Evolutionary conservation across 1,140 invertebrate genomes (phyloP), one percentile per base, ranked within the genome.

Genomic region (Halictus rubicundus): DNA sequence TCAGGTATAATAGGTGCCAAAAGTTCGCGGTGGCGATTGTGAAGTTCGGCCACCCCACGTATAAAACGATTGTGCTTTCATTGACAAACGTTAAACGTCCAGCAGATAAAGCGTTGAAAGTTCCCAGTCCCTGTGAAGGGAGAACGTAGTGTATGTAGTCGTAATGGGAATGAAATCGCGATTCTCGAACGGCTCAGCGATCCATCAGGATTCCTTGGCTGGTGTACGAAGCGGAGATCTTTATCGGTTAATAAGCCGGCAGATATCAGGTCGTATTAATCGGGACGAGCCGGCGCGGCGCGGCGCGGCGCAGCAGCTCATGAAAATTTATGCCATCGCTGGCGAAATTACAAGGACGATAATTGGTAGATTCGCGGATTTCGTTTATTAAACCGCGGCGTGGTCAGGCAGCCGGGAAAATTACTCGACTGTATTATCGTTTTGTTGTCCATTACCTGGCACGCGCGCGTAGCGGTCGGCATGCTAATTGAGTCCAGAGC

Each of bases 351-450:
- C 66, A 46, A 54, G 49, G 9, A 46, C 23, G 64, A 80, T 59
- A 49, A 70, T 78, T 27, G 6, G 54, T 21, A 7, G 25, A 57
- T 66, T n/a, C 68, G 32, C 14, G 54, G 60, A 70, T 66, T 65
- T 83, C 71, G 83, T 84, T 84, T 84, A 84, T 84, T 71, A 84
- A 84, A 83, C 83, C 77, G 42, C 61, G 49, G 25, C 32, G 39
- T 21, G 54, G 39, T 60, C 71, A 19, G 57, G 39, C 66, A 16
- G n/a, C 63, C 21, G 46, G 25, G 12, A 32, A 65, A 69, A 79
- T 82, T 52, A 79, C 32, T 69, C 71, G 61, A 60, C 69, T 84
- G 71, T 69, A 70, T 84, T 84, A 84, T 73, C 82, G 72, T 76
- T 79, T 80, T 25, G 60, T 64, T 72, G 68, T 78, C 27, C 70